These are phyloP conservation scores for Drosophila kikkawai DNA, from an alignment of 1,140 invertebrate species.

Conservation along the genomic window DNA sequence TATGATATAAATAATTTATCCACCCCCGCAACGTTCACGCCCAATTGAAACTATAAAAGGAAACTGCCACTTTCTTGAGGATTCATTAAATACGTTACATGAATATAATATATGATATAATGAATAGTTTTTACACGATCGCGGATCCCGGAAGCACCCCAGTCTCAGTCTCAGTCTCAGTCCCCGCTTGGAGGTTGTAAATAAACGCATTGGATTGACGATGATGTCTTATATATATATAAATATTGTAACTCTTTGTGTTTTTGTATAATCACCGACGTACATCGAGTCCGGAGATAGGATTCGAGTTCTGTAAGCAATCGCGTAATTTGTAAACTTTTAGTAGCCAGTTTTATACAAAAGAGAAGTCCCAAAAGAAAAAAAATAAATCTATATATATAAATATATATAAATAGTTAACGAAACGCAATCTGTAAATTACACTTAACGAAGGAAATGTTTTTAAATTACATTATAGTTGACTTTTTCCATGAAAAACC, in stretches of 20 bases:
- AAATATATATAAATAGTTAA: conserved; percentile 23
- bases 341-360: conserved; percentile 69
- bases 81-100: conserved; percentile 36
- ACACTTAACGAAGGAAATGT: conserved; percentile 47
- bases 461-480: conserved; percentile 64
- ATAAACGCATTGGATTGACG: conserved; percentile 27
- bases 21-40: background rate
- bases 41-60: conserved; percentile 28
- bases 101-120: conserved; percentile 8
- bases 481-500: conserved; percentile 57
- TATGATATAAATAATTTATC: background rate
- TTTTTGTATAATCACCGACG: conserved; percentile 43
- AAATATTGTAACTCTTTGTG: conserved; percentile 74
- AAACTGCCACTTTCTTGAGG: conserved; percentile 71
- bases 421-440: conserved; percentile 61
- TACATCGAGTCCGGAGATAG: conserved; percentile 5
- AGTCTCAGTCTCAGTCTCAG: conserved; percentile 9
- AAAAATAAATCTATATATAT: conserved; percentile 22
- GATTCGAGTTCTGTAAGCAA: conserved; percentile 62
- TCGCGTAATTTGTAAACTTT: conserved; percentile 69
- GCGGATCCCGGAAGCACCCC: conserved; percentile 10
- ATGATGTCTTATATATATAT: conserved; percentile 70
- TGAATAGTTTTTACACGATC: conserved; percentile 39
- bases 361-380: conserved; percentile 3
- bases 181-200: conserved; percentile 44